Base-by-base conservation (phyloP, 2,888 invertebrate species). In the Patella depressa region DNA sequence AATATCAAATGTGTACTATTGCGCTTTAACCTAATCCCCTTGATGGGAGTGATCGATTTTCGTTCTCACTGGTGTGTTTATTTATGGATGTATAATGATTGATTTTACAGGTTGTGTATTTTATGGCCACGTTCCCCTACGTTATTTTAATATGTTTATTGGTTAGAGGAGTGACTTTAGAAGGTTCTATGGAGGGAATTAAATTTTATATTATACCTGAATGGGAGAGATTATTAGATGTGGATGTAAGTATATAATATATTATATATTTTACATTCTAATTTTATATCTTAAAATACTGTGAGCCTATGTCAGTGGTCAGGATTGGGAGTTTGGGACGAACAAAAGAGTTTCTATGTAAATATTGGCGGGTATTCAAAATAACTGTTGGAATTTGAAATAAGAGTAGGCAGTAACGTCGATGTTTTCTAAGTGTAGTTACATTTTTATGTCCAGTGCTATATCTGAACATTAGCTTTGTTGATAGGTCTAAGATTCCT, bases 121-220 rank as follows among this genome's bases (percentile, higher is more conserved):
- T 83, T 75, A 81, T 82, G 77, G 83, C 83, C 7, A 79, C 77
- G 3, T 83, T 83, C 71, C 83, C 83, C 9, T 83, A 83, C 73
- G 19, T 81, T 2, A 78, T 83, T 9, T 75, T 83, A 53, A 74
- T 82, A 7, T 79, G 80, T 19, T 74, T 84, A 53, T 53, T 84
- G 55, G 71, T 77, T 14, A 74, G 84, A 34, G 83, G 84, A 14
- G 77, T 84, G 34, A 83, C 84, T 2, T 74, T 84, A 12, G 78
- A 78, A 14, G 83, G 84, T 9, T 81, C 80, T 73, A 78, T 79
- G 78, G 72, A 81, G 24, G 84, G 84, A 17, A 79, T 84, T 53
- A 74, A 79, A 34, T 84, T 83, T 76, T 84, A 83, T 80, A 80
- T 83, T 74, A 81, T 82, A n/a, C 82, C 84, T 2, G 74, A 80